Conservation (phyloP, 1,140 invertebrate species). For the Drosophila mauritiana region DNA sequence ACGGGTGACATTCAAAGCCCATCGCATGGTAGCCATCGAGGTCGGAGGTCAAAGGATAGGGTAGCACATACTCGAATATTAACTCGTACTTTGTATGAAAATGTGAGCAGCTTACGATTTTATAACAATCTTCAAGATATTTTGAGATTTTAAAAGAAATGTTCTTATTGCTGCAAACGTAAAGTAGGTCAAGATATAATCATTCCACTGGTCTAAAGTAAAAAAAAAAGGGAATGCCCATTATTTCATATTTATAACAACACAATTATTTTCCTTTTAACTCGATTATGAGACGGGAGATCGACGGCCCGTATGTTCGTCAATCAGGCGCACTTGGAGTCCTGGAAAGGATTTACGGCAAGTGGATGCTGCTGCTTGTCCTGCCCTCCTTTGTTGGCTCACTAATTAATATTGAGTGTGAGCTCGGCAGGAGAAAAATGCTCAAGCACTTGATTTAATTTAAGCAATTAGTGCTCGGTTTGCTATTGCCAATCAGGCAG, state of each 20-base stretch:
- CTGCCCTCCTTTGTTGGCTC: slow-evolving; percentile 8
- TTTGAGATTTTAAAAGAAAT: too few relatives aligned
- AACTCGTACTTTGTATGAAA: too few relatives aligned
- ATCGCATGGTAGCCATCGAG: not conserved
- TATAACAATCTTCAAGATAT: too few relatives aligned
- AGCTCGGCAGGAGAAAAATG: slow-evolving; percentile 8
- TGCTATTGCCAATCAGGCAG: slow-evolving; percentile 7
- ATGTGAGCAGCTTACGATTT: not conserved
- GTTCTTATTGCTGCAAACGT: too few relatives aligned
- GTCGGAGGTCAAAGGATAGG: not conserved
- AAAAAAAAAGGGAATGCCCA: too few relatives aligned
- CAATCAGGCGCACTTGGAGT: slow-evolving; percentile 7
- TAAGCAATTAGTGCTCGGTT: slow-evolving; percentile 23
- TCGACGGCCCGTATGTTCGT: slow-evolving; percentile 1
- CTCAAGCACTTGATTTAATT: slow-evolving; percentile 26
- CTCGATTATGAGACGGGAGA: not conserved
- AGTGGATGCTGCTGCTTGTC: slow-evolving; percentile 14
- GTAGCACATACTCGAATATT: too few relatives aligned
- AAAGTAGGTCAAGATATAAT: too few relatives aligned
- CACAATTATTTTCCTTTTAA: not conserved
- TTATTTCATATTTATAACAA: not conserved
- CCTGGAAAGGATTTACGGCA: slow-evolving; percentile 30
- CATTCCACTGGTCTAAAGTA: too few relatives aligned
- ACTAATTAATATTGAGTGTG: slow-evolving; percentile 34
- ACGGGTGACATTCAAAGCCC: slow-evolving; percentile 5